A percentile compares a stretch with the other conserved stretches of the same genome.
phyloP scores from a whole-genome alignment of 2,797 vertebrate species.

The Cygnus olor region DNA sequence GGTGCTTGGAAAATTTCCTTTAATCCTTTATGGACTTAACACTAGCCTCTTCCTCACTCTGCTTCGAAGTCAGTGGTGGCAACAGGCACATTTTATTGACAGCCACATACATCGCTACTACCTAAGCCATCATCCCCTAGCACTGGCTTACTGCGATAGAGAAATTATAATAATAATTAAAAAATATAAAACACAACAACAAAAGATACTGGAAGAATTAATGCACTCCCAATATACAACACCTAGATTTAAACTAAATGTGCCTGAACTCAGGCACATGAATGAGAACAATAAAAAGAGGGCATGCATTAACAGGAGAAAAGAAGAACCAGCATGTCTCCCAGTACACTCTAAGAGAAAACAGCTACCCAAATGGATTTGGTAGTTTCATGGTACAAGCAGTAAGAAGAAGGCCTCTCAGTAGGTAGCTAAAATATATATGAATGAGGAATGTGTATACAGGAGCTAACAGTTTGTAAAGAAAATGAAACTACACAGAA shows the following conservation, averaged over 20 bases:
- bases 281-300: background rate
- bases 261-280: background rate
- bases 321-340: background rate
- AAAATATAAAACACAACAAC: background rate
- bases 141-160: background rate
- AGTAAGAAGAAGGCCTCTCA: background rate
- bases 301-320: background rate
- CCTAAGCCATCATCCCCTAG: background rate
- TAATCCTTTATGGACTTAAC: background rate
- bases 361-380: background rate
- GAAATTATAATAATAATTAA: background rate
- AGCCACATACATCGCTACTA: background rate
- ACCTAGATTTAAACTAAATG: background rate
- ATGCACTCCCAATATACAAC: background rate
- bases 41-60: background rate
- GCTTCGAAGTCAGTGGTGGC: rapidly evolving
- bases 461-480: background rate
- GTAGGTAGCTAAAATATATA: background rate
- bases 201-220: background rate
- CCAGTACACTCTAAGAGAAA: background rate
- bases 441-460: background rate
- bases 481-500: background rate
- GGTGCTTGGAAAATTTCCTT: background rate
- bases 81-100: background rate
- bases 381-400: background rate